These are phyloP conservation scores for Nymphicus hollandicus DNA, from an alignment of 2,113 vertebrate genomes.

Conservation along the genomic window DNA sequence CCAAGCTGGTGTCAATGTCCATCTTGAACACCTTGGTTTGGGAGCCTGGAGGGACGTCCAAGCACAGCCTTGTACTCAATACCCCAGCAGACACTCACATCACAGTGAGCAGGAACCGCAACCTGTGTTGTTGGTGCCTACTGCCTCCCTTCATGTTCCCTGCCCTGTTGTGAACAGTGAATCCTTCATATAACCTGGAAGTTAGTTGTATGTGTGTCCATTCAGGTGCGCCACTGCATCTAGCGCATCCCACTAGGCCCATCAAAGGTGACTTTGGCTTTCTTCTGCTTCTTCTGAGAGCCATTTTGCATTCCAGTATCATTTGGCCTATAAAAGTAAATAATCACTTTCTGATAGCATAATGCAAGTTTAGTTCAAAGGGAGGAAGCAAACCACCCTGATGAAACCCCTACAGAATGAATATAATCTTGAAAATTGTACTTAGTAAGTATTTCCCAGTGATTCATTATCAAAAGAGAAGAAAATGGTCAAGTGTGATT, in stretches of 20 bases:
- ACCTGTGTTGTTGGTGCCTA: rapidly evolving
- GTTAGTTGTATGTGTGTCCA: background rate
- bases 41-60: background rate
- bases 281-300: background rate
- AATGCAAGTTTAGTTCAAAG: background rate
- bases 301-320: background rate
- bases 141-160: background rate
- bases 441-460: background rate
- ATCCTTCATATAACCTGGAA: rapidly evolving
- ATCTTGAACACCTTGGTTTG: background rate
- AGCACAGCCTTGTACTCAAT: background rate
- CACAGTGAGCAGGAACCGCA: background rate
- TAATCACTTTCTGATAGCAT: background rate
- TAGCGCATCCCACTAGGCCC: background rate
- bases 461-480: background rate
- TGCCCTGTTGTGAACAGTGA: rapidly evolving
- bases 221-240: background rate
- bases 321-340: background rate
- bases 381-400: background rate
- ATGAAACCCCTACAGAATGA: background rate
- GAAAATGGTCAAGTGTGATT: background rate
- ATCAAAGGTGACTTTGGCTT: background rate
- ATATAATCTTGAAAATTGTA: background rate
- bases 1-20: background rate
- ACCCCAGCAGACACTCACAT: rapidly evolving